Evolutionary conservation across 2,888 invertebrate species (phyloP), one percentile per base, ranked within the genome.

Genomic region (Chalcis sispes): DNA sequence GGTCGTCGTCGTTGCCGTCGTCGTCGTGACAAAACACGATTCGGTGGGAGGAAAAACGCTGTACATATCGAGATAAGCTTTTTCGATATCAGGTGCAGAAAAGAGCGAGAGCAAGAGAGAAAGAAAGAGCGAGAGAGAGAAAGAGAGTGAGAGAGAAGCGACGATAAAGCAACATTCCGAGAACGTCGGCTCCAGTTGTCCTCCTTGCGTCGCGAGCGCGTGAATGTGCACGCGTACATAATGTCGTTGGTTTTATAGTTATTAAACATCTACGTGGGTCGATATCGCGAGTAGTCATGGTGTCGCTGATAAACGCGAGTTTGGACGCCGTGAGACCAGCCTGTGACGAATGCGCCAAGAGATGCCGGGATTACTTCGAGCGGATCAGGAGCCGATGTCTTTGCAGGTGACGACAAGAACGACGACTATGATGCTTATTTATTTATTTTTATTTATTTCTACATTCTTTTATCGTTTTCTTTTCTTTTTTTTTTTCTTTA

Each of bases 321-420:
- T 29, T 15, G 50, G 29, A 32, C 46, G 46, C 20, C 29, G 48
- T 32, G 8, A 0, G 52, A 15, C 56, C 71, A 3, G 46, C 40
- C 20, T 71, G 71, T 29, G 13, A 29, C 42, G 62, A 56, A 1
- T 72, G 64, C 42, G 4, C 32, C 27, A 64, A 46, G 3, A 20
- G 72, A 3, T 64, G 72, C 42, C 18, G 56, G 18, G 56, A 36
- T 18, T 72, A 56, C 56, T 8, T 54, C 46, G 62, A 71, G 61
- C 52, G 36, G 27, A 54, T 71, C 52, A 61, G 61, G 18, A 61
- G 52, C 20, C 48, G 50, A 61, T 2, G 20, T 20, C 52, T 50
- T 29, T 56, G 64, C 64, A 64, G 72, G 64, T 72, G 64, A 71
- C 13, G 1, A 15, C 15, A n/a, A n/a, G n/a, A n/a, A n/a, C n/a